A percentile compares a stretch with the other conserved stretches of the same genome.
phyloP scores from a whole-genome alignment of 2,113 vertebrate species.

The human region GRCh38 chr1:69317501-69318000 shows the following conservation, averaged over 20 bases:
- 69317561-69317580: neutral
- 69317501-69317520: neutral
- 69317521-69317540: neutral
- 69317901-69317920: neutral
- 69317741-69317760: neutral
- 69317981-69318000: neutral
- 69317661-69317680: neutral
- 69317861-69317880: neutral
- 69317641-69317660: neutral
- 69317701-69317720: neutral
- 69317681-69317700: neutral
- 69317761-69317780: neutral
- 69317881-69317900: neutral
- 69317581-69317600: accelerated
- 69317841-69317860: neutral
- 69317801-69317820: neutral
- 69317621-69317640: neutral
- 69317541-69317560: neutral
- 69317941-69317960: neutral
- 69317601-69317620: neutral
- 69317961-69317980: neutral
- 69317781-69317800: neutral
- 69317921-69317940: neutral
- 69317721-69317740: neutral
- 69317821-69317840: neutral